Evolutionary conservation across 1,140 invertebrate species (phyloP), one percentile per base, ranked within the genome.

Genomic region (Daktulosphaira vitifoliae): DNA sequence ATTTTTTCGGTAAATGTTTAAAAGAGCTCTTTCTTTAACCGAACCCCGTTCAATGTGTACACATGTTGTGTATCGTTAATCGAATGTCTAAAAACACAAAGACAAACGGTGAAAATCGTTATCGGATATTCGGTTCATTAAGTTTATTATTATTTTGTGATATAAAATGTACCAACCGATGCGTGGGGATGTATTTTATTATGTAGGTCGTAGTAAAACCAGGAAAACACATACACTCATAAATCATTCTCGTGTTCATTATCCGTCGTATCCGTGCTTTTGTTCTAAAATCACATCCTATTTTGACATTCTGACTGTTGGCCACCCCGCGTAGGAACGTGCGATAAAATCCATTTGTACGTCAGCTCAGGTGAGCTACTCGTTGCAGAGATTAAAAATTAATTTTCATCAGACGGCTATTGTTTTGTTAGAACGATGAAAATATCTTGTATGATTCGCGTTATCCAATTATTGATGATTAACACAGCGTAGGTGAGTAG

Each of bases 81-180:
- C 56, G 56, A 62, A 11, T 18, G 46, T 62, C 25, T 33, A 33
- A 33, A 33, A 5, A 33, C 29, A 33, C 29, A 33, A 37, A 16
- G 56, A 33, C 42, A 39, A 62, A 23, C 56, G 56, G 56, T 62
- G 56, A 62, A 42, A 62, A 62, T 46, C 23, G 23, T 62, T 62
- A 62, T 62, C 56, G 56, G 56, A 62, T 62, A 46, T 62, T 62
- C 56, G 56, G 56, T 62, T 39, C 56, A 62, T 62, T 62, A 46
- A 39, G 44, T 62, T 62, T 62, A 46, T 62, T 48, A 46, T 59
- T 46, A 59, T 59, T 44, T 20, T 33, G 26, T 29, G 44, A 11
- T 44, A 26, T 9, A 44, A 56, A 26, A 37, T 8, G 26, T 22
- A 11, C 53, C 20, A 11, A 8, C n/a, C 9, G 39, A 11, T 16